Evolutionary conservation across 1,140 invertebrate genomes (phyloP), one percentile per base, ranked within the genome.

Genomic region (Drosophila serrata): DNA sequence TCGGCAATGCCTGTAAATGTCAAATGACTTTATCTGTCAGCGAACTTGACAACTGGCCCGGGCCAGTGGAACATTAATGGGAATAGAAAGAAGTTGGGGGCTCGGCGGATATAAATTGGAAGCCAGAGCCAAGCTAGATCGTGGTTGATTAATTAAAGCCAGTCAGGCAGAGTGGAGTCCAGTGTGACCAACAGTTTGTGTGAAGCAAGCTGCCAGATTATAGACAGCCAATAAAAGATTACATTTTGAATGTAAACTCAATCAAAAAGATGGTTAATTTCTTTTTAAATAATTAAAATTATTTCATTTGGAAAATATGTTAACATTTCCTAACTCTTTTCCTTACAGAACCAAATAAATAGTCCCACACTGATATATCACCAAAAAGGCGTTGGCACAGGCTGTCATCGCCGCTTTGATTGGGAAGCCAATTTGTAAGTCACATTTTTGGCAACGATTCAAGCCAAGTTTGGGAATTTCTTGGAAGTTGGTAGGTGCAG

Each of bases 1-100:
- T 88, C 78, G 62, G 78, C 80, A 59, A 79, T 90, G 85, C 81
- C 75, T 90, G 85, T 90, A 90, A 90, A 90, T 90, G 86, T 90
- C 85, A 90, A 90, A 90, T 90, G 85, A 79, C 85, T 90, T 90
- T 90, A 90, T 90, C 85, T 90, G 85, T 90, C 85, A 85, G 75
- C 86, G 67, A 56, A 86, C 64, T 90, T 85, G 85, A 90, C 85
- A 90, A 90, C 75, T 74, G 58, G 43, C 51, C 48, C 49, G 43
- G 40, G 60, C 82, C 55, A 37, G 46, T 49, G 51, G 48, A 55
- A 51, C 67, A 64, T 65, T 73, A 59, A 72, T 68, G 40, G 63
- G 40, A 70, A 69, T 39, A 59, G 43, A 70, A 55, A 45, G 64
- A 48, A 31, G 65, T 43, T 0, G 33, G 51, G 51, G 65, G 37